These are phyloP conservation scores for Xenopus borealis DNA, from an alignment of 2,113 vertebrate genomes.

Conservation along the genomic window DNA sequence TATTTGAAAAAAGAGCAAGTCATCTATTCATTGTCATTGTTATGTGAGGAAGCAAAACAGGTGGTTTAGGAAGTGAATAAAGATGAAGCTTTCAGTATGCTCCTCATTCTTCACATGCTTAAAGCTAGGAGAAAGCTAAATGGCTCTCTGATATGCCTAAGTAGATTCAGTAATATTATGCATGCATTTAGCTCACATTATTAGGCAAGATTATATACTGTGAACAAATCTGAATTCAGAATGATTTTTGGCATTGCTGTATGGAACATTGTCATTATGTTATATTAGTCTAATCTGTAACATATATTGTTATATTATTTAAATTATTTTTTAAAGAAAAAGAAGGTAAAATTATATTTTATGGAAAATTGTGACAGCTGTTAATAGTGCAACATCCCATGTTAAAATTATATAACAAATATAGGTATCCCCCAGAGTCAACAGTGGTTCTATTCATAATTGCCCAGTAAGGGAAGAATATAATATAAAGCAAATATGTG, in stretches of 20 bases:
- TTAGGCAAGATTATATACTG: background rate
- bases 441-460: no score
- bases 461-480: no score
- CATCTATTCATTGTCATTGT: conserved; percentile 3
- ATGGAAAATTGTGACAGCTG: no score
- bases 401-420: no score
- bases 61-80: background rate
- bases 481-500: no score
- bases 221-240: background rate
- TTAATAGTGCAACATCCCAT: no score
- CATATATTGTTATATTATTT: background rate
- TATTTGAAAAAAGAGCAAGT: background rate
- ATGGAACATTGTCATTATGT: no score
- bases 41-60: conserved; percentile 11
- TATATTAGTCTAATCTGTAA: background rate
- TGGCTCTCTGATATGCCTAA: background rate
- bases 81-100: background rate
- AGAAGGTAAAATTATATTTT: background rate
- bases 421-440: no score
- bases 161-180: background rate
- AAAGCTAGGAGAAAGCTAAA: background rate
- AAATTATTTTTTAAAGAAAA: background rate
- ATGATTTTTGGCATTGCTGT: background rate
- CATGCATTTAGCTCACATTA: background rate
- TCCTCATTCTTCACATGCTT: background rate